Base-by-base conservation (phyloP, 2,888 invertebrate species). In the Neelides folsomi region DNA sequence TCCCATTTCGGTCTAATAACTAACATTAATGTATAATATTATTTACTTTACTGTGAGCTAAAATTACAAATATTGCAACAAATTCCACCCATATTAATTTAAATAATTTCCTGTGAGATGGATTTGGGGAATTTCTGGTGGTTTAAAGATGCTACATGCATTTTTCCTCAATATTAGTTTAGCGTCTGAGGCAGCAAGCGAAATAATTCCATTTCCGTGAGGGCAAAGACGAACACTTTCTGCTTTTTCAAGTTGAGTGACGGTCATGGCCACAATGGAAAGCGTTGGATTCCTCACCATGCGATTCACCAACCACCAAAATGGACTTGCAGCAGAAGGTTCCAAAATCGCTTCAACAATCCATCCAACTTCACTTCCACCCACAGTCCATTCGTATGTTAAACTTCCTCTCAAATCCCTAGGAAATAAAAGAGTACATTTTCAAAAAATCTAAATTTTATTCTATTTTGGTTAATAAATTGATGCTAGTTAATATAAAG, bases 381-480 rank as follows among this genome's bases (percentile, higher is more conserved):
- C 55, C 6, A 58, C 53, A 1, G 54, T 50, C 36, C 51, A 60
- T 41, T 56, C 50, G 41, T 51, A 54, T 9, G 46, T 41, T 13
- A 55, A 47, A 19, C 43, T 47, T 36, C 56, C 60, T 19, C 57
- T 50, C 38, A 68, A 65, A 57, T 70, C 69, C 48, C 71, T 71
- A 61, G 20, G 38, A 46, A 51, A 42, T 47, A 53, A 38, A 53
- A 18, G 15, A 39, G 15, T 36, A 20, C 8, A 49, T 20, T 47
- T 18, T 42, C 10, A 20, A 35, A 36, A 27, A 34, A 15, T 53
- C 19, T 35, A 35, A 36, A 9, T 18, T 9, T 37, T 20, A 8
- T 38, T 12, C 1, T 18, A 48, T 47, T 42, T 9, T 40, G 13
- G 19, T 35, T 15, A 5, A 10, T 12, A 35, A 9, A 12, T 13